Percentiles rank a stretch among this genome's conserved stretches.
Conservation (phyloP, 1,140 invertebrate genomes). For the Pogonomyrmex californicus region DNA sequence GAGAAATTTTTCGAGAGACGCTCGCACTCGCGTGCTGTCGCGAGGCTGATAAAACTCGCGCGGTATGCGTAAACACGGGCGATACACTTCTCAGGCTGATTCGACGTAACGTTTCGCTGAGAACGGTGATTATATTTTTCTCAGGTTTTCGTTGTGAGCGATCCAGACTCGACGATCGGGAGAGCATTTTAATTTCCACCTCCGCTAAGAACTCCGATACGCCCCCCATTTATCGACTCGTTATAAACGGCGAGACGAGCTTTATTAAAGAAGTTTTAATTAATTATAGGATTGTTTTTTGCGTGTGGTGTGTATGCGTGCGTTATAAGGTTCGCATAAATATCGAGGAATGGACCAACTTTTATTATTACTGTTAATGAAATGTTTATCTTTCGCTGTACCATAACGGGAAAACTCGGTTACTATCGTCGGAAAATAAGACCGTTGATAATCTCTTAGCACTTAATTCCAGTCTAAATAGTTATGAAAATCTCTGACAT, state of each 20-base stretch:
- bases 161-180: constrained; percentile 32
- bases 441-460: not conserved
- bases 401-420: not conserved
- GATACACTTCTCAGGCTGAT: not conserved
- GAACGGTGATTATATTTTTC: constrained; percentile 39
- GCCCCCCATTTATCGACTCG: constrained; percentile 4
- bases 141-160: constrained; percentile 6
- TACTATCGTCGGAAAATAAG: constrained; percentile 7
- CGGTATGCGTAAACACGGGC: not conserved
- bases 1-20: not conserved
- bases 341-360: not conserved
- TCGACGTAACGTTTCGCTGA: constrained; percentile 1
- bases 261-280: constrained; percentile 62
- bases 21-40: not conserved
- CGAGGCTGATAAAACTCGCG: constrained; percentile 14
- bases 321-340: constrained; percentile 12
- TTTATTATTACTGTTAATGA: constrained; percentile 30
- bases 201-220: constrained; percentile 29
- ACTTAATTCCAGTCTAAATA: not conserved
- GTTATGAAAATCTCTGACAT: not conserved
- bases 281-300: constrained; percentile 51
- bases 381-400: constrained; percentile 33
- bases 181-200: constrained; percentile 48
- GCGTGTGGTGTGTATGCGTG: not conserved
- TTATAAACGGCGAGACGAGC: constrained; percentile 30